phyloP scores from a whole-genome alignment of 2,888 invertebrate species.

The Bimastos eiseni region DNA sequence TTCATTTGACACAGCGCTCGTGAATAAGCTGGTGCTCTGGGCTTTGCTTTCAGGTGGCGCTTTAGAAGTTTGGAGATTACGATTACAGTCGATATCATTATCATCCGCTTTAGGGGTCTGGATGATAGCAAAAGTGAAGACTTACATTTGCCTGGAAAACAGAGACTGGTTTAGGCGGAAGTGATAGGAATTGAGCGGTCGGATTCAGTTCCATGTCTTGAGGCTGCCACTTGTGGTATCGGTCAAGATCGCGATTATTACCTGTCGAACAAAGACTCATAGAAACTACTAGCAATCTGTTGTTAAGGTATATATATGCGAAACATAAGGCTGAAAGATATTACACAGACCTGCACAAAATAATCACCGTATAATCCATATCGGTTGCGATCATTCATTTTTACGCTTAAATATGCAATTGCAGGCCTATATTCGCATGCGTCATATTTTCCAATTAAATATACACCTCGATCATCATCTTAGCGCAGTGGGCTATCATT shows the following conservation, averaged over 20 bases:
- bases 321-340: neutral
- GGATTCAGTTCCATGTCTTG: neutral
- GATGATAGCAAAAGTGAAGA: too few relatives aligned
- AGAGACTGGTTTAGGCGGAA: conserved; percentile 7
- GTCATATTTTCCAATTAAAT: neutral
- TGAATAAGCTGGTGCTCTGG: too few relatives aligned
- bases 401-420: neutral
- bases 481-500: neutral
- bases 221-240: conserved; percentile 17
- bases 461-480: neutral
- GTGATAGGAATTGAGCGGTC: neutral
- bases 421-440: neutral
- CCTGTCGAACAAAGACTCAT: neutral
- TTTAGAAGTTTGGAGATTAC: too few relatives aligned
- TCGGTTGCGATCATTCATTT: neutral
- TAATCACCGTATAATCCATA: too few relatives aligned
- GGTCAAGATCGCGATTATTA: neutral
- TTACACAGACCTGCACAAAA: neutral
- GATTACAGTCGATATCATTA: too few relatives aligned
- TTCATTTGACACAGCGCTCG: too few relatives aligned
- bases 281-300: neutral
- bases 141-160: neutral
- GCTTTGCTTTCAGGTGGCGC: too few relatives aligned
- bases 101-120: too few relatives aligned
- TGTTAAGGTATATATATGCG: neutral